Conservation (phyloP, 2,797 vertebrate species). For the Silurus lanzhouensis region DNA sequence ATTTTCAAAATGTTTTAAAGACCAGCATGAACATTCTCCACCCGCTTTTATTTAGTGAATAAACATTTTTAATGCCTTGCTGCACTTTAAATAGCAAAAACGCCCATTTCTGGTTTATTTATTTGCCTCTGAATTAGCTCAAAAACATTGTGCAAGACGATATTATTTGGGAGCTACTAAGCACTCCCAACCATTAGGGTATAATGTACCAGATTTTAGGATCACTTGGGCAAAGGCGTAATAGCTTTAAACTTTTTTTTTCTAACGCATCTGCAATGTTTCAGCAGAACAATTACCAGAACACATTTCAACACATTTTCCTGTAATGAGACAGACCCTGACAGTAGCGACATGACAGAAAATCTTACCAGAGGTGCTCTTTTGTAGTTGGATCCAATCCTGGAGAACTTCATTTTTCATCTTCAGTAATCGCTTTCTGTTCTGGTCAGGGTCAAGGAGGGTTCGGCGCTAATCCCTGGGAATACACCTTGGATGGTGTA, state of each 20-base stretch:
- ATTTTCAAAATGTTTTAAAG: not conserved
- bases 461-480: not conserved
- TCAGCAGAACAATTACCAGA: not conserved
- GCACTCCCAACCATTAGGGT: not conserved
- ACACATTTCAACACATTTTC: not conserved
- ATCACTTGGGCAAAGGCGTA: not conserved
- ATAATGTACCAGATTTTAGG: not conserved
- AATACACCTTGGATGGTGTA: not conserved
- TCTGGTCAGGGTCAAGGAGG: not conserved
- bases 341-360: not conserved
- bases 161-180: not conserved
- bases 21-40: conserved; percentile 12
- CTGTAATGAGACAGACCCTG: not conserved
- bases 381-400: not conserved
- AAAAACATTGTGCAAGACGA: conserved; percentile 1
- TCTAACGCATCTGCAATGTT: not conserved
- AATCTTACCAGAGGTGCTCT: not conserved
- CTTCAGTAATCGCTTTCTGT: not conserved
- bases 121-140: not conserved
- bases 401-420: not conserved
- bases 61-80: conserved; percentile 2
- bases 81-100: not conserved
- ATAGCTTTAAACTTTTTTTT: not conserved
- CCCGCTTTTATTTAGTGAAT: not conserved
- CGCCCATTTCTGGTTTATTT: not conserved